Evolutionary conservation across 2,888 invertebrate species (phyloP), one percentile per base, ranked within the genome.

Genomic region (Lepidochrysops patricia): DNA sequence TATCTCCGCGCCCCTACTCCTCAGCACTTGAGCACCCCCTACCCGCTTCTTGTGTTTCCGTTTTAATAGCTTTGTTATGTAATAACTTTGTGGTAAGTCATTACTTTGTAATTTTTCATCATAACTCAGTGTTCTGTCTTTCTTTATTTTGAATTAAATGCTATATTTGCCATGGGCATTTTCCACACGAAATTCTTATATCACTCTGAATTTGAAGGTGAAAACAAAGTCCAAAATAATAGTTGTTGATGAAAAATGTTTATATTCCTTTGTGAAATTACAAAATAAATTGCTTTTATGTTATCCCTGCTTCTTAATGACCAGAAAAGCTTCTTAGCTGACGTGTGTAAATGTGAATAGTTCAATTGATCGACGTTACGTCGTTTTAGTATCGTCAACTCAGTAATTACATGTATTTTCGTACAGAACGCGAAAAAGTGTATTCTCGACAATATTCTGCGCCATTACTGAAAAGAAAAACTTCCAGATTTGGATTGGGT

Each of bases 391-490:
- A 29, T 19, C 7, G 7, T 52, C 12, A 15, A 54, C n/a, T 19
- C 27, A 54, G 4, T 32, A 23, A 43, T 43, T 27, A 0, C 1
- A 29, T 48, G 4, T 43, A 37, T 27, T 57, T 6, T 52, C 2
- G 32, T 26, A 32, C 91, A 90, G 94, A 95, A 70, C 95, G 95
- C 80, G 96, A 96, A 82, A 96, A 96, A 82, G 93, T 95, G 68
- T 96, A 96, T 84, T 94, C 93, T 72, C 93, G 98, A 6, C 98
- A 98, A 89, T 96, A 96, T 80, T 98, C 98, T 19, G 98, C 98
- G 52, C 98, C 98, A n/a, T 94, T 97, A 74, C 91, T 98, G 72
- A 97, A 97, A 86, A 92, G 97, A 84, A 97, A 97, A 91, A 96
- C 95, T 69, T 97, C 97, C 65, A 94, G 96, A 72, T 96, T 98